phyloP scores from a whole-genome alignment of 2,113 vertebrate species.

The Sterrhoptilus dennistouni region DNA sequence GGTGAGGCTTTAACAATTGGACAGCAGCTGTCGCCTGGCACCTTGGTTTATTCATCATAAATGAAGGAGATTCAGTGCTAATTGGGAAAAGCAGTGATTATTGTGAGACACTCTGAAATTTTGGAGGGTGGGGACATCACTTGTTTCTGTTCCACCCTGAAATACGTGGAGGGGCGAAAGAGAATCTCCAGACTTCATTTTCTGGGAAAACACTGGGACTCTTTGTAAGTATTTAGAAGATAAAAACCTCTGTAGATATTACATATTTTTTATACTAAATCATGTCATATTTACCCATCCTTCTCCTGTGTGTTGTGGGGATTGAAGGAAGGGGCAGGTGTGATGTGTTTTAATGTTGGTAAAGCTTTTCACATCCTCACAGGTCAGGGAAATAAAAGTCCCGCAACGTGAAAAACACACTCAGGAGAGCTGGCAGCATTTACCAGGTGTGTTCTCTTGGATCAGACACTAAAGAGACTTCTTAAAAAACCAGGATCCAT shows the following conservation, averaged over 20 bases:
- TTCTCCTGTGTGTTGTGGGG: neutral
- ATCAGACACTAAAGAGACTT: neutral
- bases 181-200: neutral
- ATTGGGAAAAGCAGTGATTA: neutral
- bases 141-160: neutral
- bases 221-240: neutral
- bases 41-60: neutral
- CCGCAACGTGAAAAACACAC: neutral
- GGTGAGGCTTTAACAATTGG: neutral
- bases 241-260: neutral
- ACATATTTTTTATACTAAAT: neutral
- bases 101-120: neutral
- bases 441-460: neutral
- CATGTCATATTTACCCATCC: neutral
- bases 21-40: neutral
- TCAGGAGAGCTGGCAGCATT: neutral
- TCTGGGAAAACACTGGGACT: neutral
- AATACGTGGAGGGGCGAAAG: neutral
- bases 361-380: neutral
- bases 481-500: neutral
- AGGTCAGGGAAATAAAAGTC: neutral
- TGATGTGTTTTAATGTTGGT: neutral
- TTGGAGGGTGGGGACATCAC: neutral
- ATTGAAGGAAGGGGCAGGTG: neutral
- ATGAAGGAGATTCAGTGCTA: neutral